Base-by-base conservation (phyloP, 2,113 vertebrate species). In the Andinoacara biseriatus region DNA sequence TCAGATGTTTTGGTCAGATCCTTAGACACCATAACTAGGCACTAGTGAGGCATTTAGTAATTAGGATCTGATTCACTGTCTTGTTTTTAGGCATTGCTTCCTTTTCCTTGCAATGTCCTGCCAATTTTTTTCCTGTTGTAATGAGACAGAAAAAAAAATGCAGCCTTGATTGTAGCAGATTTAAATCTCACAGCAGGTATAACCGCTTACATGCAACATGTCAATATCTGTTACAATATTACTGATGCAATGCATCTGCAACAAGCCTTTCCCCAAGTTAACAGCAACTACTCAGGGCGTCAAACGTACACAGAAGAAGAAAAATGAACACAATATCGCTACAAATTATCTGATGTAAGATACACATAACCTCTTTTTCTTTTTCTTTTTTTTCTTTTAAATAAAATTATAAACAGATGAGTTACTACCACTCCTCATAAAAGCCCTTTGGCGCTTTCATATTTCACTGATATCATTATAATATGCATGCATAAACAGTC, bases 241-340 rank as follows among this genome's bases (percentile, higher is more conserved):
- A 63, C 26, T 62, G 83, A 76, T 60, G 62, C 59, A 75, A 49
- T 79, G 40, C 31, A 4, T 58, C 43, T 40, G 75, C 77, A 31
- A 52, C 38, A 63, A 38, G 35, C 3, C 26, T 63, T 54, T 60
- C 10, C 63, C 6, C 4, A 38, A 38, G 17, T 7, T 60, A 17
- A 7, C 54, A 49, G 20, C 20, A 74, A 49, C 35, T 20, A 54
- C 54, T 54, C 26, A 31, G 18, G 67, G 67, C 46, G 33, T 72
- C 24, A 20, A 54, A n/a, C 2, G 1, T 54, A 33, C 46, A 14
- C 46, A 72, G 67, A 52, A 72, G 52, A 72, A 33, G 18, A 49
- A 33, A 54, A 72, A 72, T 31, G 15, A 69, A 52, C 65, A 69
- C 65, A 20, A 43, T 69, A 49, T 29, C 49, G 65, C 65, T 46